Evolutionary conservation across 2,888 invertebrate genomes (phyloP), one percentile per base, ranked within the genome.

Genomic region (Hyposoter didymator): DNA sequence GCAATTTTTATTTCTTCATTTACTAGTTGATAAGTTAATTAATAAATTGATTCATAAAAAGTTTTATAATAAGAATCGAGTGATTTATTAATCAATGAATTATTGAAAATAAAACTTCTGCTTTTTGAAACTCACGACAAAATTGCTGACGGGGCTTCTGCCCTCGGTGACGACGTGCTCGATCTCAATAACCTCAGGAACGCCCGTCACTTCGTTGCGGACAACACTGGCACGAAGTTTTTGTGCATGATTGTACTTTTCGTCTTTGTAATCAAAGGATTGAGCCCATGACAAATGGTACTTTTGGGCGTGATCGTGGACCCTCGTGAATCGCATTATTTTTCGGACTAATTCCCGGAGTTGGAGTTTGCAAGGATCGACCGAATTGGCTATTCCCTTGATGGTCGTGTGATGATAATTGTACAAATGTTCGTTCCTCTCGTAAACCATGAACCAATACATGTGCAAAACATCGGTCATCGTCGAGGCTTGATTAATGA

Each of bases 371-470:
- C 95, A 95, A 8, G 94, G 94, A 87, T 94, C 93, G 1, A 92
- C 93, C 10, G 94, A 93, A 78, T 93, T 89, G 0, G 94, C 92
- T 43, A 95, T 88, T 14, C 94, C 92, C 64, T 93, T 91, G 35
- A 95, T 87, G 0, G 94, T 94, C 0, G 94, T 94, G 86, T 95
- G 93, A 89, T 94, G 94, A 88, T 94, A 95, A 85, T 94, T 94
- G 88, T 95, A 94, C 5, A 95, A 89, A 87, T 95, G 94, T 47
- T 93, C 90, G 86, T 94, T 92, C 1, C 89, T 90, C 87, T 95
- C 95, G n/a, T 91, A 86, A 55, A 92, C 88, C 94, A 95, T 94
- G 74, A 93, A 90, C 94, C 94, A 94, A 85, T 94, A 93, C 3
- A 95, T 88, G 43, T 94, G 94, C 87, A 94, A 91, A 35, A 95